phyloP scores from a whole-genome alignment of 2,113 vertebrate genomes.

The Tupaia chinensis region DNA sequence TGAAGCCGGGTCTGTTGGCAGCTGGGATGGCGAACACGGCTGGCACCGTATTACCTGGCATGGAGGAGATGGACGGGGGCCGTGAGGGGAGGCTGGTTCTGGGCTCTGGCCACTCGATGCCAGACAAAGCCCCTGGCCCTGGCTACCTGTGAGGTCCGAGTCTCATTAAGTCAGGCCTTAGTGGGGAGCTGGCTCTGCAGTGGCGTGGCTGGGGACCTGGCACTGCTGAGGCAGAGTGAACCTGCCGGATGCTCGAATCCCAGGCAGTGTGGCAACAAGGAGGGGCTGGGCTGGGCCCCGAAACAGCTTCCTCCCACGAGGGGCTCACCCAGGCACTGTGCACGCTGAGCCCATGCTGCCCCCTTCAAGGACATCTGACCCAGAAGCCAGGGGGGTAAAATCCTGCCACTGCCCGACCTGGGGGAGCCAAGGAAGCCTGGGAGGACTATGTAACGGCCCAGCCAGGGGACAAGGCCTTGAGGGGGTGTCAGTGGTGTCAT shows the following conservation, averaged over 20 bases:
- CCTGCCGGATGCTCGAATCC: background rate
- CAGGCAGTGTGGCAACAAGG: background rate
- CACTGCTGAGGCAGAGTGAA: background rate
- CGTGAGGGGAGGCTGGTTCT: constrained; percentile 26
- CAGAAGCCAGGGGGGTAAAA: background rate
- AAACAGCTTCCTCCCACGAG: background rate
- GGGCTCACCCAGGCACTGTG: background rate
- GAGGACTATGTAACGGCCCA: background rate
- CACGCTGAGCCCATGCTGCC: background rate
- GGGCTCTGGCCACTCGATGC: background rate
- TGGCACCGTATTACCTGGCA: constrained; percentile 95
- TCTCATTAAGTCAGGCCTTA: background rate
- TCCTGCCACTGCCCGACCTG: background rate
- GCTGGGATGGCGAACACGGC: constrained; percentile 98
- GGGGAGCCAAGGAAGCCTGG: background rate
- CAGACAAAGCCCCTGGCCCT: background rate
- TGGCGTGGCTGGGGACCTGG: background rate
- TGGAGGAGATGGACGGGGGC: constrained; percentile 53
- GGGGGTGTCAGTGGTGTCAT: too few relatives aligned
- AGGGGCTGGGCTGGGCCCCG: background rate
- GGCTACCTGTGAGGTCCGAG: background rate
- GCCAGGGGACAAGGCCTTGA: background rate
- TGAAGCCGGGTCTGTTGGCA: constrained; percentile 93
- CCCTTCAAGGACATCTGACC: background rate
- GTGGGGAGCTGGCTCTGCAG: background rate